Base-by-base conservation (phyloP, 2,888 invertebrate species). In the Ormyrus thymus region DNA sequence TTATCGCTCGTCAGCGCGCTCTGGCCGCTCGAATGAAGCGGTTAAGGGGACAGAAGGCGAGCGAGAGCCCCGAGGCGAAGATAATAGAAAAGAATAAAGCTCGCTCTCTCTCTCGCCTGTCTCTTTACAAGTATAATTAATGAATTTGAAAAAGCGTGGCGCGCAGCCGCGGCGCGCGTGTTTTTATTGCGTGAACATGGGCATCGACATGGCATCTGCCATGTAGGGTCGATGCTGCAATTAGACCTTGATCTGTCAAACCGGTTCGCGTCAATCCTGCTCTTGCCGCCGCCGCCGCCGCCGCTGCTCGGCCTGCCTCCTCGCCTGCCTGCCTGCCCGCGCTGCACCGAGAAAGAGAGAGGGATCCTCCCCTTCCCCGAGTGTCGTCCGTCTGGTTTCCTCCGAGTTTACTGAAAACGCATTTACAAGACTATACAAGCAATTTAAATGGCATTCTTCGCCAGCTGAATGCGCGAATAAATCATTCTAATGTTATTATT, bases 221-320 rank as follows among this genome's bases (percentile, higher is more conserved):
- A 76, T 76, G 68, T 68, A 76, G 68, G 76, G 76, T 50, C 61
- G 66, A 68, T 68, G 66, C 68, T 68, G 76, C 76, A 76, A 76
- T 76, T 76, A 76, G 76, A 76, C 76, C 76, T 76, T 76, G 76
- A 76, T 76, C 76, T 76, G 76, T 76, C 76, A 76, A 76, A 76
- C 76, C 76, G 76, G 76, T 76, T 76, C 76, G 76, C 76, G 76
- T 75, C 75, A 75, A 75, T 75, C 75, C 66, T 75, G 62, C 73
- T 73, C 51, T 59, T 9, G 50, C 50, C n/a, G 50, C 59, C 7
- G 59, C 50, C 11, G 50, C 29, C 29, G 29, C 29, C 29, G 29
- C 29, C 29, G 29, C 29, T 29, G 4, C 29, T 29, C 29, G 4
- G 29, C 29, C 4, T 29, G 29, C 29, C 29, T 29, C 29, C 29